Percentiles rank a stretch among this genome's conserved stretches.
These are phyloP conservation scores for Erinaceus europaeus DNA, from an alignment of 2,113 vertebrate species.

Conservation along the genomic window DNA sequence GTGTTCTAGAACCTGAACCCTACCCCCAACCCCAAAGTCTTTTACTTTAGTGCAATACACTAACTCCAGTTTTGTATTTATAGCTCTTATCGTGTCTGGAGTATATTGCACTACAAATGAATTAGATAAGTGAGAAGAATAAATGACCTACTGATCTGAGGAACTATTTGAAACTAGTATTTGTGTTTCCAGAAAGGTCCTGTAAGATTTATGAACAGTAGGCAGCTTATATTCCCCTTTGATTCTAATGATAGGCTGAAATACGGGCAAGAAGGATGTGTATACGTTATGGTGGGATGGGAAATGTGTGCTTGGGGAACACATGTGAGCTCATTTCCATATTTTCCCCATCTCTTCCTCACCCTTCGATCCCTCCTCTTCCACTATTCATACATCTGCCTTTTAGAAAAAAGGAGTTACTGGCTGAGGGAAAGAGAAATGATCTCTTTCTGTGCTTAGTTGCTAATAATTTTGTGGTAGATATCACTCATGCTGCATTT, in stretches of 20 bases:
- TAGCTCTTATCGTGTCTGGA: not conserved
- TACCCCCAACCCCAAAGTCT: no score
- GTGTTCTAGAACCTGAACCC: no score
- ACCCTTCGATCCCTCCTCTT: not conserved
- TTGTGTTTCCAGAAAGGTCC: not conserved
- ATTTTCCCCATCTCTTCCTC: not conserved
- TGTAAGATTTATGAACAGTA: not conserved
- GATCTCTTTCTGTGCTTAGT: not conserved
- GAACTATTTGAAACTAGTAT: not conserved
- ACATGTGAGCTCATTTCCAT: not conserved
- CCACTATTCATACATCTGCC: not conserved
- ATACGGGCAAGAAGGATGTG: not conserved
- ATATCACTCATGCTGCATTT: conserved; percentile 30
- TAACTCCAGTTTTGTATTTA: not conserved
- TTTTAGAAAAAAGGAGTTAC: not conserved
- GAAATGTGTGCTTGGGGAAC: not conserved
- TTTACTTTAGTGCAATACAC: no score
- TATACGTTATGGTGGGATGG: not conserved
- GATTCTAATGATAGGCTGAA: not conserved
- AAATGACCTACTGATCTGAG: not conserved
- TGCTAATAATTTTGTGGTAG: conserved; percentile 41
- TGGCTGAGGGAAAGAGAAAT: conserved; percentile 5
- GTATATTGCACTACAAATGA: not conserved
- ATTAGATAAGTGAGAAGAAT: conserved; percentile 22
- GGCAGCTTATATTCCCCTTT: not conserved